Percentiles rank a stretch among this genome's conserved stretches.
Evolutionary conservation across 2,888 invertebrate genomes (phyloP).

Genomic region (Xestia sexstrigata): DNA sequence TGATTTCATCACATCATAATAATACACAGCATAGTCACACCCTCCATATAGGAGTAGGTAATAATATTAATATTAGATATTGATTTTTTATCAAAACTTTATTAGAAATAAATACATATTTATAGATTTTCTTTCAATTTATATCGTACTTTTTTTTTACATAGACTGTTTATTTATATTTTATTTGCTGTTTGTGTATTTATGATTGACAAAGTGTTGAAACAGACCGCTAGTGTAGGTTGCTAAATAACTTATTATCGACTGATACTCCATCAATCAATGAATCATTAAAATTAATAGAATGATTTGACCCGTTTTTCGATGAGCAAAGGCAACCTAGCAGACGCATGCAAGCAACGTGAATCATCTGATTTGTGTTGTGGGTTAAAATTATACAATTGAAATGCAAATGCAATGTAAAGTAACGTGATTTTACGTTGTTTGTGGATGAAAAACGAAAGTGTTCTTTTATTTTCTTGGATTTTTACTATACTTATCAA

Average conservation of each 20-base stretch:
- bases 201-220: neutral
- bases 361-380: conserved; percentile 4
- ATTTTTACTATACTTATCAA: neutral
- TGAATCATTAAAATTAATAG: conserved; percentile 31
- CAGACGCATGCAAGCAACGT: neutral
- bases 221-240: neutral
- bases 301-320: conserved; percentile 31
- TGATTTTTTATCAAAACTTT: conserved; percentile 4
- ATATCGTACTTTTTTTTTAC: neutral
- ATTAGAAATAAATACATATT: neutral
- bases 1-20: neutral
- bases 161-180: neutral
- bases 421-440: neutral
- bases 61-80: too few relatives aligned
- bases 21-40: neutral
- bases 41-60: neutral
- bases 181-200: neutral
- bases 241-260: neutral
- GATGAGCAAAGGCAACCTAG: neutral
- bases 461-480: neutral
- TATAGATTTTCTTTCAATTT: conserved; percentile 7
- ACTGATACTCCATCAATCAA: neutral
- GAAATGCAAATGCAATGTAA: neutral
- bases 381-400: neutral
- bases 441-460: neutral